Percentiles rank a stretch among this genome's conserved stretches.
These are phyloP conservation scores for Pteropus rufus DNA, from an alignment of 2,797 vertebrate species.

Conservation along the genomic window DNA sequence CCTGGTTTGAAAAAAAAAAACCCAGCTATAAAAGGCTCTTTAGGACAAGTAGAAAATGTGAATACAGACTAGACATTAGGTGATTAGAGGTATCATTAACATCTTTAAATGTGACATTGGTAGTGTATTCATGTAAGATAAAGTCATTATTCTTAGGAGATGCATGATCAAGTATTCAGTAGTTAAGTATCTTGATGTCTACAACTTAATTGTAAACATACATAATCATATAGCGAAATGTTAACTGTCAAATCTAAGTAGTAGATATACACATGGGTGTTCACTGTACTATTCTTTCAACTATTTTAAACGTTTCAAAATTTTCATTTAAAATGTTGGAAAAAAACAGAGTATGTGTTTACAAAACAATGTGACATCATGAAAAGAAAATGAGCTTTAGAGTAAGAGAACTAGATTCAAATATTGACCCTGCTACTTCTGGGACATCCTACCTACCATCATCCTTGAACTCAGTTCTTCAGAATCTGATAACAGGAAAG, in stretches of 20 bases:
- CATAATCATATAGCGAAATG: background rate
- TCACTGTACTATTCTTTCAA: background rate
- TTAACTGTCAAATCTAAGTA: background rate
- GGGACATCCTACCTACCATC: background rate
- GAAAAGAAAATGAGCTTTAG: background rate
- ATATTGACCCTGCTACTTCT: background rate
- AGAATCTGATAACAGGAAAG: background rate
- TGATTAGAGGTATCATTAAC: background rate
- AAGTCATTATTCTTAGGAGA: background rate
- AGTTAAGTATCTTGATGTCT: background rate
- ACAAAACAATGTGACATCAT: background rate
- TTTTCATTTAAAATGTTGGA: slow-evolving; percentile 17
- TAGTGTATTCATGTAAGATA: background rate
- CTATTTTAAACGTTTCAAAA: background rate
- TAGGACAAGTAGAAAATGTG: background rate
- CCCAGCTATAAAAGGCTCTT: background rate
- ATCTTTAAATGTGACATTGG: background rate
- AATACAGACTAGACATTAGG: background rate
- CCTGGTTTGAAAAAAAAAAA: background rate
- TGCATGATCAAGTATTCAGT: background rate
- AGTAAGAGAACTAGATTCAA: background rate
- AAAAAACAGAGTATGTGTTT: background rate
- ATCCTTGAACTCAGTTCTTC: background rate
- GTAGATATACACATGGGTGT: background rate
- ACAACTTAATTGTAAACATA: background rate